A percentile compares a stretch with the other conserved stretches of the same genome.
phyloP scores from a whole-genome alignment of 2,797 vertebrate species.

The Lithobates pipiens region DNA sequence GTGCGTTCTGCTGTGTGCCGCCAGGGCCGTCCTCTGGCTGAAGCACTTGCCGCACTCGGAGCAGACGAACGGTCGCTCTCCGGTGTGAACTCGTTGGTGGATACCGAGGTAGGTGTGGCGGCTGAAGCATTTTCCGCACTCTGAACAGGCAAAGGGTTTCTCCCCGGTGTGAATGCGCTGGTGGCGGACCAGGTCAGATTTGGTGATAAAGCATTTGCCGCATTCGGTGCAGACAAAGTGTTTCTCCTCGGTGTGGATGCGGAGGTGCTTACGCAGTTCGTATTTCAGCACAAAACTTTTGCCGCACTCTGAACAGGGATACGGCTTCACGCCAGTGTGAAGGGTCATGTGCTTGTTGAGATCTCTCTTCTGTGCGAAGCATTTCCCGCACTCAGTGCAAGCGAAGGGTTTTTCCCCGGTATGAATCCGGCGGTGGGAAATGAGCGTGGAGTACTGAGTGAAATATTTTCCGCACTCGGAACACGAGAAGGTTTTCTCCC shows the following conservation, averaged over 20 bases:
- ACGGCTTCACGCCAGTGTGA: constrained; percentile 43
- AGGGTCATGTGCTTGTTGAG: constrained; percentile 25
- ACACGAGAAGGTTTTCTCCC: constrained; percentile 31
- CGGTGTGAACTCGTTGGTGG: constrained; percentile 34
- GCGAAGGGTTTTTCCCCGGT: constrained; percentile 32
- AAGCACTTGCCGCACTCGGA: constrained; percentile 42
- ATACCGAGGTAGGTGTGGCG: constrained; percentile 25
- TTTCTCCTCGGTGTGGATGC: constrained; percentile 45
- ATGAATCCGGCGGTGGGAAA: constrained; percentile 30
- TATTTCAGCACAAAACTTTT: constrained; percentile 36
- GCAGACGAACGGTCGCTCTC: constrained; percentile 40
- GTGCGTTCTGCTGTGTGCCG: constrained; percentile 24
- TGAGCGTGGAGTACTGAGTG: constrained; percentile 22
- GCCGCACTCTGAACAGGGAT: constrained; percentile 9
- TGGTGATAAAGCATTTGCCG: constrained; percentile 40
- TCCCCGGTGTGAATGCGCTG: constrained; percentile 43
- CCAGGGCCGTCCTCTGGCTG: constrained; percentile 16
- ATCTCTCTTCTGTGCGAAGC: constrained; percentile 23
- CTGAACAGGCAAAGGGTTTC: constrained; percentile 27
- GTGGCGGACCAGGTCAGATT: constrained; percentile 17
- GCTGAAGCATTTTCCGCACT: constrained; percentile 43
- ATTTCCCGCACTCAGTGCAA: constrained; percentile 25
- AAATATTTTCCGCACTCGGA: constrained; percentile 36
- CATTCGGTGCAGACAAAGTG: constrained; percentile 34
- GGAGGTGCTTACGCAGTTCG: constrained; percentile 12